Conservation (phyloP, 2,888 invertebrate species). For the Drosophila limbata region DNA sequence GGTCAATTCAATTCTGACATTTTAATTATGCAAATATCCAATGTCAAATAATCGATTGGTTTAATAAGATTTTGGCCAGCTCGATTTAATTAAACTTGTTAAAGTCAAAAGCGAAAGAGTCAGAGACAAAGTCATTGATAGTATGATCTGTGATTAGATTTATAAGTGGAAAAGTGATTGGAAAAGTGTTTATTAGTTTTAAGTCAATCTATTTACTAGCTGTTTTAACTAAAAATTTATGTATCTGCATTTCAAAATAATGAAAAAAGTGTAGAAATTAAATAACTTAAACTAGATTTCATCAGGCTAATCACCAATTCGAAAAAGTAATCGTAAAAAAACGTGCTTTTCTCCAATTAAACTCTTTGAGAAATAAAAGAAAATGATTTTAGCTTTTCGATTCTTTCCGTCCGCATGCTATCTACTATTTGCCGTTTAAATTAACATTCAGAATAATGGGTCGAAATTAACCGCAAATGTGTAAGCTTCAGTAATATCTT, state of each 20-base stretch:
- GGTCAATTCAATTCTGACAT: slow-evolving; percentile 53
- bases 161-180: slow-evolving; percentile 5
- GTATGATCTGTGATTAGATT: slow-evolving; percentile 30
- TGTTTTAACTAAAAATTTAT: too few relatives aligned
- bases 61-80: slow-evolving; percentile 48
- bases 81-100: slow-evolving; percentile 34
- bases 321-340: too few relatives aligned
- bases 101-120: neutral
- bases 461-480: slow-evolving; percentile 45
- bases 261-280: too few relatives aligned
- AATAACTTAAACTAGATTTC: too few relatives aligned
- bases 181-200: slow-evolving; percentile 8
- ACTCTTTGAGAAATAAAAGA: too few relatives aligned
- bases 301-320: too few relatives aligned
- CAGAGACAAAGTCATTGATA: slow-evolving; percentile 2
- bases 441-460: slow-evolving; percentile 38
- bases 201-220: neutral
- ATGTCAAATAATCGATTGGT: slow-evolving; percentile 61
- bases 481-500: slow-evolving; percentile 40
- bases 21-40: slow-evolving; percentile 71
- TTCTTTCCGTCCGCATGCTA: neutral
- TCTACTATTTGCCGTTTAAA: slow-evolving; percentile 11
- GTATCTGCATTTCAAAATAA: too few relatives aligned
- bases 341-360: too few relatives aligned
- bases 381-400: neutral